Evolutionary conservation across 2,113 vertebrate species (phyloP).

Genomic region (Eupsittula cactorum): DNA sequence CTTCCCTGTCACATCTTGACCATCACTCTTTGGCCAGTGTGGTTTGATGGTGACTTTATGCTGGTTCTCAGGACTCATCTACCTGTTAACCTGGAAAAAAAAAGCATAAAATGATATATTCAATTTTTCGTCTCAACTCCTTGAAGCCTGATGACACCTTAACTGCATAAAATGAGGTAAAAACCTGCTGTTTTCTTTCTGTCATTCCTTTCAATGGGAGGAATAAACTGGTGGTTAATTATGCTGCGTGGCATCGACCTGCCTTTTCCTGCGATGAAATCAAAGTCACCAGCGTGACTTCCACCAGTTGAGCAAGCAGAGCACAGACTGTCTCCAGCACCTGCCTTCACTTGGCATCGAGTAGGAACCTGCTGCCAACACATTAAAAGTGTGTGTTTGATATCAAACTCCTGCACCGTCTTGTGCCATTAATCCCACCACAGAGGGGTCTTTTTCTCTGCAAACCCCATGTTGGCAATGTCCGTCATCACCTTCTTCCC

Average conservation of each 20-base stretch:
- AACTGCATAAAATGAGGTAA: neutral
- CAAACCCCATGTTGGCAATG: fast-evolving
- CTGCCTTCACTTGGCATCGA: neutral
- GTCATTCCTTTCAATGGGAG: neutral
- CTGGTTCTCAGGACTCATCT: fast-evolving
- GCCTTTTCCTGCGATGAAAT: neutral
- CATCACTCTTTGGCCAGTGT: fast-evolving
- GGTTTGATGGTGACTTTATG: neutral
- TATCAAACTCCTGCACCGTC: neutral
- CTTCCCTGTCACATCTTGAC: fast-evolving
- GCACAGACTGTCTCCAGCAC: neutral
- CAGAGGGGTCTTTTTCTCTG: neutral
- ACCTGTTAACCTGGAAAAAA: neutral
- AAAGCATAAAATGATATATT: fast-evolving
- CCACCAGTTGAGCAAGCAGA: neutral
- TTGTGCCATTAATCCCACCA: fast-evolving
- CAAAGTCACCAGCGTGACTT: neutral
- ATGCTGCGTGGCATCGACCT: fast-evolving
- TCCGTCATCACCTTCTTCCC: fast-evolving
- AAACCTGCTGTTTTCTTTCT: neutral
- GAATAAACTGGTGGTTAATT: neutral
- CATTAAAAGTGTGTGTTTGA: neutral
- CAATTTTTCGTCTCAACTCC: neutral
- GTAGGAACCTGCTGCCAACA: neutral
- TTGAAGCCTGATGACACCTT: neutral